These are phyloP conservation scores for Zoanthus sociatus DNA, from an alignment of 92 coral and sea anemone genomes.

Conservation along the genomic window DNA sequence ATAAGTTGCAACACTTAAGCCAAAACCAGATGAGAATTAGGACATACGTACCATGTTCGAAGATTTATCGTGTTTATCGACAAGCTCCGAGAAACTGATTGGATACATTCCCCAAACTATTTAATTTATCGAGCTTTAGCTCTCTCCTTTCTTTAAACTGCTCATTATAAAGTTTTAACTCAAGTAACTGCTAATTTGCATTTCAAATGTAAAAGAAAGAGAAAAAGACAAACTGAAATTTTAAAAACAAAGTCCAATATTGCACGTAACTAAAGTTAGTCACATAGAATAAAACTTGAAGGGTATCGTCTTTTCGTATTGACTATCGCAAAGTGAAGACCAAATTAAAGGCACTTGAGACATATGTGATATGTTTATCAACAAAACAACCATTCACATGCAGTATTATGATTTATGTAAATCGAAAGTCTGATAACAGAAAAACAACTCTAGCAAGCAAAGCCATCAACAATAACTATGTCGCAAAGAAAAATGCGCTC, in stretches of 20 bases:
- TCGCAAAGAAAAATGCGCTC: too few species aligned
- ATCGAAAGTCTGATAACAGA: too few species aligned
- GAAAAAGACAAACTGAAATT: neutral
- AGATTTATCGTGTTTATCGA: neutral
- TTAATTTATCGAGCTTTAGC: neutral
- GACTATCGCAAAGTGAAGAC: neutral
- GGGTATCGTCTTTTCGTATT: neutral
- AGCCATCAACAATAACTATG: too few species aligned
- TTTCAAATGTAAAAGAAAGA: neutral
- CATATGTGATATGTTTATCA: too few species aligned
- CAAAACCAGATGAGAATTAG: neutral
- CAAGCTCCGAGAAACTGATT: neutral
- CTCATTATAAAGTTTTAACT: constrained; percentile 7
- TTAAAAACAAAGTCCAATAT: neutral
- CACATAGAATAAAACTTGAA: neutral
- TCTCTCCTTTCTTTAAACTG: neutral
- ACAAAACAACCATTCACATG: too few species aligned
- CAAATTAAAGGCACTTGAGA: too few species aligned
- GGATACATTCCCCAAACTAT: neutral
- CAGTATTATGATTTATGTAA: too few species aligned
- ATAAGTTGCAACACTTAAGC: neutral
- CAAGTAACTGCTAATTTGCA: constrained; percentile 9
- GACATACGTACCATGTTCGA: constrained; percentile 6
- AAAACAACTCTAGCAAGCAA: too few species aligned
- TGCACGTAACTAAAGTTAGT: neutral